Base-by-base conservation (phyloP, 2,888 invertebrate species). In the Germaria angustata region DNA sequence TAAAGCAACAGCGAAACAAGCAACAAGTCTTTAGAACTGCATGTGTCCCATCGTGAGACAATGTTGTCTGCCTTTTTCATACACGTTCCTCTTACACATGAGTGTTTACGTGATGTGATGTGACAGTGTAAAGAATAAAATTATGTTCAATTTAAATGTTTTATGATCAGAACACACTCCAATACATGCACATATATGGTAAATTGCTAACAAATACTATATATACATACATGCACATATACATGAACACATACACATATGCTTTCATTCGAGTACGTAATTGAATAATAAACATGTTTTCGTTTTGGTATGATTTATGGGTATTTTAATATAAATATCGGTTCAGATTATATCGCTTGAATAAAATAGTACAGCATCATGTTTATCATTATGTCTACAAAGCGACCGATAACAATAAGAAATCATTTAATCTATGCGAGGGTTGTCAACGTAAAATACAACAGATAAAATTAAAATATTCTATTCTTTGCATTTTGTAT, bases 71-170 rank as follows among this genome's bases (percentile, higher is more conserved):
- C 32, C 55, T 44, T 41, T 34, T 78, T 24, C 61, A 55, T 61
- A 77, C 77, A 72, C 66, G 77, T 66, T 66, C 46, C 13, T 53
- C 65, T 76, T 76, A 53, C 77, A 81, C 76, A 77, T 77, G 77
- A 81, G 81, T 77, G 77, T 77, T 81, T 77, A 81, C 81, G 77
- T 81, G 81, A 81, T 81, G 71, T 72, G 76, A 76, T 73, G 76
- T 77, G 81, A 81, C 81, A 76, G 76, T 59, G 81, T 76, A 77
- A 71, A 59, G 77, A 72, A 81, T 72, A 55, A 81, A 81, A 77
- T 77, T 68, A 68, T 77, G 77, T 68, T 81, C 53, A 81, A 66
- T 53, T 71, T 72, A 81, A 81, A 77, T 72, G 81, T 77, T 77
- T 63, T 72, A 77, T 72, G 72, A 72, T 72, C 77, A 77, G 46